Evolutionary conservation across 2,888 invertebrate genomes (phyloP).

Genomic region (Tinea pellionella): DNA sequence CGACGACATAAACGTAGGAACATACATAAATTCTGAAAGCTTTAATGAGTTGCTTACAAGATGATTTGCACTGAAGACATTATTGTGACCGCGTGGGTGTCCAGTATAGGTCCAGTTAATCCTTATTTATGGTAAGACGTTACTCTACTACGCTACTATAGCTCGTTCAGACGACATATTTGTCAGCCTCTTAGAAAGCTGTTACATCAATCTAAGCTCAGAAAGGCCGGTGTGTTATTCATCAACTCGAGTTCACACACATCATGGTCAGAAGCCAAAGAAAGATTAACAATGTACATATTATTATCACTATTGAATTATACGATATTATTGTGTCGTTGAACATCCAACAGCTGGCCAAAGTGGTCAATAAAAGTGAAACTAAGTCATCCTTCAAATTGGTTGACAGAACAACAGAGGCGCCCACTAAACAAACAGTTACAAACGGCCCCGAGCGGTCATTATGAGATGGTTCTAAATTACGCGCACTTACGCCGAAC

Average conservation of each 20-base stretch:
- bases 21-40: background rate
- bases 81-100: background rate
- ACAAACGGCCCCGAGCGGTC: slow-evolving; percentile 40
- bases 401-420: slow-evolving; percentile 36
- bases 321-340: background rate
- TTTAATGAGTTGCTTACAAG: background rate
- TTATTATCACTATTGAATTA: background rate
- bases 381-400: slow-evolving; percentile 44
- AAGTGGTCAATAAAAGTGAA: slow-evolving; percentile 51
- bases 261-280: background rate
- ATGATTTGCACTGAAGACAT: background rate
- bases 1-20: background rate
- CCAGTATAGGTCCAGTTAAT: slow-evolving; percentile 31
- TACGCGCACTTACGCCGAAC: slow-evolving; percentile 52
- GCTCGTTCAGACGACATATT: slow-evolving; percentile 47
- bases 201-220: slow-evolving; percentile 54
- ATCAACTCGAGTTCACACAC: background rate
- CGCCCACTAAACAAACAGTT: slow-evolving; percentile 32
- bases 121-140: slow-evolving; percentile 69
- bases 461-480: slow-evolving; percentile 56
- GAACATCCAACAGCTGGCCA: background rate
- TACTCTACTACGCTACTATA: slow-evolving; percentile 38
- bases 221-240: slow-evolving; percentile 16
- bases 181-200: slow-evolving; percentile 45
- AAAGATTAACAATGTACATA: background rate